Conservation (phyloP, 1,140 invertebrate genomes). For the Trichonephila clavata region DNA sequence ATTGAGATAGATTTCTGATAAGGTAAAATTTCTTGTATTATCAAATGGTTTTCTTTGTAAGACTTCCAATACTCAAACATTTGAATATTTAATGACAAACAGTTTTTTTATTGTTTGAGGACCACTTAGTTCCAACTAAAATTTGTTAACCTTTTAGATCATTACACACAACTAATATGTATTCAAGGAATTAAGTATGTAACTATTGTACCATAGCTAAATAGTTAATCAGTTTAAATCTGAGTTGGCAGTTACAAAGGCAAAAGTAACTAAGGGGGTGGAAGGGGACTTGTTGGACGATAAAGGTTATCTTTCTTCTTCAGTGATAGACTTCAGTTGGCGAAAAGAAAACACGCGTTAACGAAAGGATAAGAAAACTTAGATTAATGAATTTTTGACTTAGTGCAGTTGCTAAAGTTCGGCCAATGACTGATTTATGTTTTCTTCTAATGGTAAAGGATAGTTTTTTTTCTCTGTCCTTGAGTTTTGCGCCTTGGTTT, state of each 20-base stretch:
- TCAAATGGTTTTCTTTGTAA: too few relatives aligned
- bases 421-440: slow-evolving; percentile 71
- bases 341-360: slow-evolving; percentile 64
- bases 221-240: neutral
- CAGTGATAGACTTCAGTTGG: slow-evolving; percentile 50
- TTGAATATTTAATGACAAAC: too few relatives aligned
- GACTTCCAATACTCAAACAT: too few relatives aligned
- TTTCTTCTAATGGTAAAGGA: slow-evolving; percentile 66
- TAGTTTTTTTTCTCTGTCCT: slow-evolving; percentile 33
- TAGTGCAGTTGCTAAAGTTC: slow-evolving; percentile 67
- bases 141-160: too few relatives aligned
- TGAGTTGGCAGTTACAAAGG: slow-evolving; percentile 1
- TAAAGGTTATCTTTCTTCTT: slow-evolving; percentile 55
- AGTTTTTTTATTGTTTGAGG: too few relatives aligned
- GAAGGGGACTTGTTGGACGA: slow-evolving; percentile 42
- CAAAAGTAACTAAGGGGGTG: neutral
- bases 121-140: too few relatives aligned
- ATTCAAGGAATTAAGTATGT: neutral
- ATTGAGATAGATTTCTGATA: too few relatives aligned
- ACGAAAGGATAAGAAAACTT: slow-evolving; percentile 63
- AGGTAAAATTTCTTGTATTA: too few relatives aligned
- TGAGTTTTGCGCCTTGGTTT: slow-evolving; percentile 49
- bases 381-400: slow-evolving; percentile 76
- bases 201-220: neutral
- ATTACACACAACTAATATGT: neutral